Conservation (phyloP, 1,140 invertebrate species). For the Ceratoteleas bidentatus region DNA sequence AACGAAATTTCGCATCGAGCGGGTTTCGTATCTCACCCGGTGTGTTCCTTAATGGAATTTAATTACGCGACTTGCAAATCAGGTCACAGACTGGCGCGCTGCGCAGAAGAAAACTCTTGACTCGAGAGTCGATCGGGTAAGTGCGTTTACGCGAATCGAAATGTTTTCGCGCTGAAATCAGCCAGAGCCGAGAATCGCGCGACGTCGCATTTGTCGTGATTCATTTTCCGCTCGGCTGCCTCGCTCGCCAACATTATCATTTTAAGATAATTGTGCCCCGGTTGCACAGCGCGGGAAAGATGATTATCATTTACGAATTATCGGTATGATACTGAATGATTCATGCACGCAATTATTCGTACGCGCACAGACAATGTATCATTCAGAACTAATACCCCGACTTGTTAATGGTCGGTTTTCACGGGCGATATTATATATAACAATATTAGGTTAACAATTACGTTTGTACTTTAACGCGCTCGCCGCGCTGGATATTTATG, state of each 20-base stretch:
- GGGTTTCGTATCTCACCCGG: too few relatives aligned
- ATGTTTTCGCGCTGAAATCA: slow-evolving; percentile 51
- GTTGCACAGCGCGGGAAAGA: slow-evolving; percentile 15
- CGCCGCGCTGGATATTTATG: slow-evolving; percentile 9
- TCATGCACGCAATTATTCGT: slow-evolving; percentile 31
- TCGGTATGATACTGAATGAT: slow-evolving; percentile 24
- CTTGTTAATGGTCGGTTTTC: slow-evolving; percentile 41
- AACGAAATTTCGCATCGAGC: too few relatives aligned
- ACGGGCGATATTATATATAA: slow-evolving; percentile 21
- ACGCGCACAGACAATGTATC: slow-evolving; percentile 23
- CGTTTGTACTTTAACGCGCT: slow-evolving; percentile 7
- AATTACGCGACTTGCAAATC: slow-evolving; percentile 36
- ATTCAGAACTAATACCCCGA: slow-evolving; percentile 35
- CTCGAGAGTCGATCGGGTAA: slow-evolving; percentile 31
- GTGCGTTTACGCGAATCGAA: slow-evolving; percentile 39
- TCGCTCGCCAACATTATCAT: slow-evolving; percentile 59
- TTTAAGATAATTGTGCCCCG: slow-evolving; percentile 51
- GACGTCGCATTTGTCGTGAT: slow-evolving; percentile 45
- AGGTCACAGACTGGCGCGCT: slow-evolving; percentile 1
- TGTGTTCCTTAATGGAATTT: slow-evolving; percentile 38
- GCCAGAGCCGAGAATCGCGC: slow-evolving; percentile 10
- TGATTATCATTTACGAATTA: slow-evolving; percentile 53
- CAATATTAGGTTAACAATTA: slow-evolving; percentile 24
- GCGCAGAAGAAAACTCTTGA: slow-evolving; percentile 45
- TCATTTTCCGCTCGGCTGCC: slow-evolving; percentile 47